Percentiles rank a stretch among this genome's conserved stretches.
Conservation (phyloP, 2,113 vertebrate genomes). For the Thinocorus orbignyianus region DNA sequence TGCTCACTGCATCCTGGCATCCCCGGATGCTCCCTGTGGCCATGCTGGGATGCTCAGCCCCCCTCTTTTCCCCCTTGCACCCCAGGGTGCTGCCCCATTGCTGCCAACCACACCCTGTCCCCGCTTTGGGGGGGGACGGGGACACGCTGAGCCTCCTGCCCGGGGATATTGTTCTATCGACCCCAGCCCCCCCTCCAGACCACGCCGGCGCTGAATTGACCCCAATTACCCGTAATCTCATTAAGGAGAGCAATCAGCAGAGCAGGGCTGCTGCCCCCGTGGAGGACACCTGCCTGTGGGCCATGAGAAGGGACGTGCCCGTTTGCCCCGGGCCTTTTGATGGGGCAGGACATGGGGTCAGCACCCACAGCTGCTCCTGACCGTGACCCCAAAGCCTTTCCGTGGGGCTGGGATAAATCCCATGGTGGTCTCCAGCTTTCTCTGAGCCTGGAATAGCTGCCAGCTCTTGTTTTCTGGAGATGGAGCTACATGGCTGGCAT, state of each 20-base stretch:
- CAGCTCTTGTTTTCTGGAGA: rapidly evolving
- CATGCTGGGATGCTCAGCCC: background rate
- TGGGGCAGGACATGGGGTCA: rapidly evolving
- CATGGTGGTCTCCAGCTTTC: rapidly evolving
- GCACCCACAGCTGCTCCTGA: rapidly evolving
- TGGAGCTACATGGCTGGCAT: rapidly evolving
- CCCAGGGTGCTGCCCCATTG: background rate
- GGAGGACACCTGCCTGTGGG: background rate
- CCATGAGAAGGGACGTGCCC: background rate
- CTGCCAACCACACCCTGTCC: background rate
- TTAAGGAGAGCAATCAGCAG: background rate
- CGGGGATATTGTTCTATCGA: background rate
- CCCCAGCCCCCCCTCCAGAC: background rate
- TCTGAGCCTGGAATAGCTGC: rapidly evolving
- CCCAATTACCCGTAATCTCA: background rate
- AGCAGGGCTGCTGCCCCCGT: background rate
- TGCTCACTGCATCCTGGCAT: background rate
- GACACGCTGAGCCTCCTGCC: background rate
- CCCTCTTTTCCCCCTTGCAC: rapidly evolving
- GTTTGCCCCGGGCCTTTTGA: rapidly evolving
- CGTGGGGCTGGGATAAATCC: background rate
- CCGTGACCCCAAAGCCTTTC: rapidly evolving
- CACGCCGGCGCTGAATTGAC: background rate
- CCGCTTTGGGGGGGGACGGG: rapidly evolving
- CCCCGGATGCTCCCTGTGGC: background rate